Percentiles rank a stretch among this genome's conserved stretches.
phyloP scores from a whole-genome alignment of 2,888 invertebrate genomes.

The Ctena decussata region DNA sequence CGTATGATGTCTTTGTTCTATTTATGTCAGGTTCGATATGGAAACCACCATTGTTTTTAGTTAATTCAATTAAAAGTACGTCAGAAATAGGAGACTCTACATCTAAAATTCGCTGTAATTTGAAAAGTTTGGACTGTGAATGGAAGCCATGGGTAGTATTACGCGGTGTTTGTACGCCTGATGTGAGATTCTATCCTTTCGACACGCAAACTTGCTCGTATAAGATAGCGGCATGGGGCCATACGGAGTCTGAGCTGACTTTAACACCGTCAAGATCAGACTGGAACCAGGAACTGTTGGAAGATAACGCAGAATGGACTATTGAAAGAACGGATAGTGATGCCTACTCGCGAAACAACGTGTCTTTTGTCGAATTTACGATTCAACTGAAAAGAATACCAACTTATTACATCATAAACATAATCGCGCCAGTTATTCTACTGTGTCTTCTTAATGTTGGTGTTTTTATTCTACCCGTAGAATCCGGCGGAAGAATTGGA shows the following conservation, averaged over 20 bases:
- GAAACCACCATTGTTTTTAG: slow-evolving; percentile 47
- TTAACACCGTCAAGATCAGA: slow-evolving; percentile 16
- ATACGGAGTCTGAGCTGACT: slow-evolving; percentile 21
- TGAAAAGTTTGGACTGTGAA: slow-evolving; percentile 13
- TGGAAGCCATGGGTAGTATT: slow-evolving; percentile 52
- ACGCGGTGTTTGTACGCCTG: slow-evolving; percentile 40
- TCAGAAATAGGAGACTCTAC: slow-evolving; percentile 51
- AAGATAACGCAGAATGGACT: slow-evolving; percentile 59
- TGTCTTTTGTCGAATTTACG: slow-evolving; percentile 39
- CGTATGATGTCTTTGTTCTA: too few species aligned
- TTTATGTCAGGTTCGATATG: too few species aligned
- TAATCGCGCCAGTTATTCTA: slow-evolving; percentile 45
- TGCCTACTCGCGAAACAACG: not conserved
- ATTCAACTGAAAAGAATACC: slow-evolving; percentile 26
- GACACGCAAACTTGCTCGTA: slow-evolving; percentile 46
- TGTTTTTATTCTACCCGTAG: slow-evolving; percentile 46
- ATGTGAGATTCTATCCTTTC: slow-evolving; percentile 55
- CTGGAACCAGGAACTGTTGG: slow-evolving; percentile 31
- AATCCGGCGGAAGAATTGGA: slow-evolving; percentile 56
- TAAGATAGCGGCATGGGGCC: too few species aligned
- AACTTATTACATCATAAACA: too few species aligned
- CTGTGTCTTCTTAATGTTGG: slow-evolving; percentile 45
- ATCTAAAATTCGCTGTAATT: slow-evolving; percentile 32
- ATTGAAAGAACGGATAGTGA: slow-evolving; percentile 22
- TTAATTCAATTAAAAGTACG: slow-evolving; percentile 40